Evolutionary conservation across 2,797 vertebrate genomes (phyloP).

Genomic region (Halcyon badia): DNA sequence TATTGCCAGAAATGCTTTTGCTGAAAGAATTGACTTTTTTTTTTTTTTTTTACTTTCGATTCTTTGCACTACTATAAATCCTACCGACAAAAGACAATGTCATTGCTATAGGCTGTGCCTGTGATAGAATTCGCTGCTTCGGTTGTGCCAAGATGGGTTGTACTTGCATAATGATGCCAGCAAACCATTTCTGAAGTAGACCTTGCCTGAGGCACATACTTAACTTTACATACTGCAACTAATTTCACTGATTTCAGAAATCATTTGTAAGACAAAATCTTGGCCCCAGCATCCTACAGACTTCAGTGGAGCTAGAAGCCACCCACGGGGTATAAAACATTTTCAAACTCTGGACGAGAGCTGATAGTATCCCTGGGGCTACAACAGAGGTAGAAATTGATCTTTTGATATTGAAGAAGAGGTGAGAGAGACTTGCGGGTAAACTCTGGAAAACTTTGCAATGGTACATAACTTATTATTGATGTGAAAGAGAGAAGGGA

Average conservation of each 20-base stretch:
- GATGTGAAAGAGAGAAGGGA: not conserved
- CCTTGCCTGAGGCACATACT: conserved; percentile 16
- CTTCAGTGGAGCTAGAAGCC: not conserved
- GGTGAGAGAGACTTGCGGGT: not conserved
- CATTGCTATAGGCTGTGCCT: not conserved
- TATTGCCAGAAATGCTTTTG: not conserved
- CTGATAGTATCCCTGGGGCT: conserved; percentile 8
- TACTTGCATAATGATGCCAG: not conserved
- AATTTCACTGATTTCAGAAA: conserved; percentile 37
- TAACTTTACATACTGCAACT: conserved; percentile 19
- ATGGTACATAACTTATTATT: not conserved
- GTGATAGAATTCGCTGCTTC: not conserved
- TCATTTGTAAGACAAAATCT: conserved; percentile 9
- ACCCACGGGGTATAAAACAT: not conserved
- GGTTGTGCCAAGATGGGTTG: not conserved
- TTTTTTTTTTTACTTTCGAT: not conserved
- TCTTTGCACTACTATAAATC: not conserved
- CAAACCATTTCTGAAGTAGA: conserved; percentile 24
- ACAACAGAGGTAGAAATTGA: not conserved
- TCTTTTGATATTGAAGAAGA: conserved; percentile 37
- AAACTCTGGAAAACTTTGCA: not conserved
- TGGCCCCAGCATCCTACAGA: not conserved
- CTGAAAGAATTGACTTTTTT: not conserved
- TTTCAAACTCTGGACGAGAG: not conserved
- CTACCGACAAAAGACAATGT: not conserved